Evolutionary conservation across 2,797 vertebrate genomes (phyloP).

Genomic region (Clarias fuscus): DNA sequence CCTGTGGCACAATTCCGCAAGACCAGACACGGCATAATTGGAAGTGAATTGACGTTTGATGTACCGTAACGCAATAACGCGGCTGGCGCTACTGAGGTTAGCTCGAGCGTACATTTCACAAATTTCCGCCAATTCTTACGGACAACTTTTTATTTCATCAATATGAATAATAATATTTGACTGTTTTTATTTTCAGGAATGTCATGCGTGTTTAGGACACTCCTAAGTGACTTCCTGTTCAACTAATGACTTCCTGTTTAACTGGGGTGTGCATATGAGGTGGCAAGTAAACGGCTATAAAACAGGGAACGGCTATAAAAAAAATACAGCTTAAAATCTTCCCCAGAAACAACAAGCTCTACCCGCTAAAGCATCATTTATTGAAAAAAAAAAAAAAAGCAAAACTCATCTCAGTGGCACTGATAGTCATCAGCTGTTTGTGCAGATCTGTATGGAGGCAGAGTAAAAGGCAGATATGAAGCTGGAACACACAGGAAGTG

Average conservation of each 20-base stretch:
- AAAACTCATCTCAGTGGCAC: not conserved
- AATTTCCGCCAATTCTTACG: not conserved
- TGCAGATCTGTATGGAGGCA: not conserved
- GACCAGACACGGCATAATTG: constrained; percentile 1
- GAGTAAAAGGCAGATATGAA: constrained; percentile 12
- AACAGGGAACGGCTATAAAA: not conserved
- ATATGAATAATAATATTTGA: not conserved
- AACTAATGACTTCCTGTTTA: not conserved
- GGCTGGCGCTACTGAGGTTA: not conserved
- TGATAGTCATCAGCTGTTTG: not conserved
- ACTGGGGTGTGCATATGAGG: not conserved
- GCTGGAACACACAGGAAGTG: not conserved
- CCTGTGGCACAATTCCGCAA: not conserved
- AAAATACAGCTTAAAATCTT: not conserved
- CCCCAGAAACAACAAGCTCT: not conserved
- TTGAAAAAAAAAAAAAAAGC: not conserved
- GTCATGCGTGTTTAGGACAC: not conserved
- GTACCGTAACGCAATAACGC: not conserved
- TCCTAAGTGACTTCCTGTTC: not conserved
- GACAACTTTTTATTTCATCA: not conserved
- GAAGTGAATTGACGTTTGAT: constrained; percentile 2
- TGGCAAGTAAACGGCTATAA: not conserved
- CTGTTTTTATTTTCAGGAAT: not conserved
- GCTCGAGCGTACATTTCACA: too few species aligned
- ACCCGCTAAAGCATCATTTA: not conserved